Evolutionary conservation across 1,140 invertebrate genomes (phyloP).

Genomic region (Drosophila burlai): DNA sequence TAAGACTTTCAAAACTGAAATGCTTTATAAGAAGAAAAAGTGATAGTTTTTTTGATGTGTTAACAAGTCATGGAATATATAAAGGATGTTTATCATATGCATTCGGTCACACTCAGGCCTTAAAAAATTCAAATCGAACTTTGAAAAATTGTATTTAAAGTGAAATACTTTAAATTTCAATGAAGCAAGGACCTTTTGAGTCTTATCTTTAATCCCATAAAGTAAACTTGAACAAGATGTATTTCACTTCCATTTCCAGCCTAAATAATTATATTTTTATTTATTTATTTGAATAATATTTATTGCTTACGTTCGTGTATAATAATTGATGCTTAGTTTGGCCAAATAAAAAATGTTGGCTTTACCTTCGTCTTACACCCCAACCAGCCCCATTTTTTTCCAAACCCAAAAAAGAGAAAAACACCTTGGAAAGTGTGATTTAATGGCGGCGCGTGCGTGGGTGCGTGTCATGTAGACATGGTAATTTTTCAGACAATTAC

Average conservation of each 20-base stretch:
- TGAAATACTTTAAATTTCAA: too few relatives aligned
- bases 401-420: constrained; percentile 32
- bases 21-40: too few relatives aligned
- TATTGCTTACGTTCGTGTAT: neutral
- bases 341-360: neutral
- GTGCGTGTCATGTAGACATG: constrained; percentile 79
- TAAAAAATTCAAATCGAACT: neutral
- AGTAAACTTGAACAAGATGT: neutral
- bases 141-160: neutral
- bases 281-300: constrained; percentile 7
- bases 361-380: neutral
- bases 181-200: too few relatives aligned
- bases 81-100: neutral
- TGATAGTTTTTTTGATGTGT: neutral
- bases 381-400: constrained; percentile 1
- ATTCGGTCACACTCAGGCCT: neutral
- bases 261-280: neutral
- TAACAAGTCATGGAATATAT: neutral
- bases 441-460: constrained; percentile 66
- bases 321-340: constrained; percentile 2
- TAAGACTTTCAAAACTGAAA: neutral
- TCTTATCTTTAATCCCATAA: too few relatives aligned
- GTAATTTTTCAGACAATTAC: constrained; percentile 82
- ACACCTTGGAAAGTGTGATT: constrained; percentile 65
- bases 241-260: neutral